These are phyloP conservation scores for Protobothrops flavoviridis DNA, from an alignment of 2,113 vertebrate species.

Conservation along the genomic window DNA sequence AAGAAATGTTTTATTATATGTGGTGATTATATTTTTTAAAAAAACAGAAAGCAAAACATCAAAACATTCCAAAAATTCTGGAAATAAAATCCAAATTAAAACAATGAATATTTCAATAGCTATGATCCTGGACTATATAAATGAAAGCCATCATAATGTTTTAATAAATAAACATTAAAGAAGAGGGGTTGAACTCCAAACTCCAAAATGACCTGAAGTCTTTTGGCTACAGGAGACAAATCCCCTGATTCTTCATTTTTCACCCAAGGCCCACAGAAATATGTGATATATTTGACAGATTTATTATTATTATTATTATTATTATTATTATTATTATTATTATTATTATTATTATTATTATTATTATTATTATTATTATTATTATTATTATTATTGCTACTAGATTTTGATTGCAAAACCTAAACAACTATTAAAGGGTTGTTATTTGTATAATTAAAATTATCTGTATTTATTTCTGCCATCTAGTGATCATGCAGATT, in stretches of 20 bases:
- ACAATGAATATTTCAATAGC: neutral
- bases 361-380: no score
- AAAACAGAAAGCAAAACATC: neutral
- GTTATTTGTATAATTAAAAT: neutral
- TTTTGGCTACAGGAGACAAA: neutral
- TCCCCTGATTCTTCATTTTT: neutral
- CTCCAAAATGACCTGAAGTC: neutral
- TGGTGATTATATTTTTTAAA: neutral
- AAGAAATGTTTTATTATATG: neutral
- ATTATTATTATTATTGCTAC: no score
- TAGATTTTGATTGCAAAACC: neutral
- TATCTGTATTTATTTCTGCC: neutral
- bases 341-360: no score
- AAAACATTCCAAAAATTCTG: neutral
- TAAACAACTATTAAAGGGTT: neutral
- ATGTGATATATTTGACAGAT: neutral
- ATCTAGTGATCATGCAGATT: neutral
- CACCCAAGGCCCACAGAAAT: neutral
- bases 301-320: no score
- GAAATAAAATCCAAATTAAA: neutral
- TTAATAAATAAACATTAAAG: neutral
- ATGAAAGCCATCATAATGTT: neutral
- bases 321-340: no score
- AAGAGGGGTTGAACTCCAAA: neutral
- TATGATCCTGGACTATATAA: neutral